Evolutionary conservation across 2,888 invertebrate genomes (phyloP).

Genomic region (Cetonia aurata): DNA sequence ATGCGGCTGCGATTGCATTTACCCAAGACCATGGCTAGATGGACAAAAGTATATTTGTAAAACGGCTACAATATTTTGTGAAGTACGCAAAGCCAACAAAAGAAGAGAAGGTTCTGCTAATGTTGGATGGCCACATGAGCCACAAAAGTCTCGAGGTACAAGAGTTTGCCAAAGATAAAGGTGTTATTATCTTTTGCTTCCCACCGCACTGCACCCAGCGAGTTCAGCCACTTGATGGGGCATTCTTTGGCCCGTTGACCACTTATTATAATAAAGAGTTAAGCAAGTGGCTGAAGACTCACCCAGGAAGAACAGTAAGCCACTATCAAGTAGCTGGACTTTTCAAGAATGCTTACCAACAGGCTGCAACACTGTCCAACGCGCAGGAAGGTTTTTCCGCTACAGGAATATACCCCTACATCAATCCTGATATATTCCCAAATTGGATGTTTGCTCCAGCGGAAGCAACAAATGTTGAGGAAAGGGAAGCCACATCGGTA

Average conservation of each 20-base stretch:
- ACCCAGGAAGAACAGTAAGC: slow-evolving; percentile 57
- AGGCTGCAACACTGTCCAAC: slow-evolving; percentile 53
- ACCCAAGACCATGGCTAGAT: slow-evolving; percentile 4
- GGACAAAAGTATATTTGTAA: slow-evolving; percentile 22
- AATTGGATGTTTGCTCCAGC: no score
- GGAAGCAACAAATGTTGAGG: no score
- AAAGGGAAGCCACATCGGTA: no score
- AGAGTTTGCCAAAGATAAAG: slow-evolving; percentile 52
- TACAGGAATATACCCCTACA: slow-evolving; percentile 49
- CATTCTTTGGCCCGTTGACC: slow-evolving; percentile 56
- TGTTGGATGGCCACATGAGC: slow-evolving; percentile 52
- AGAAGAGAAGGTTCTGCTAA: slow-evolving; percentile 14
- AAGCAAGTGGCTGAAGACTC: slow-evolving; percentile 52
- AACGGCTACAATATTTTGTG: slow-evolving; percentile 22
- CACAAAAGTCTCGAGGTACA: slow-evolving; percentile 40
- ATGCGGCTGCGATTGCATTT: slow-evolving; percentile 19
- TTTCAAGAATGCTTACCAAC: slow-evolving; percentile 55
- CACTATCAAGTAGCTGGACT: slow-evolving; percentile 55
- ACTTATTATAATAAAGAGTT: slow-evolving; percentile 56
- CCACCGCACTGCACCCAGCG: slow-evolving; percentile 59
- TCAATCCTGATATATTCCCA: no score
- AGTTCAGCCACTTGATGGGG: slow-evolving; percentile 59
- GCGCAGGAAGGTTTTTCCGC: slow-evolving; percentile 52
- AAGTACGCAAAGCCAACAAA: slow-evolving; percentile 27
- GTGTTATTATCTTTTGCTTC: slow-evolving; percentile 58